phyloP scores from a whole-genome alignment of 2,113 vertebrate species.

The Corythornis cristatus region DNA sequence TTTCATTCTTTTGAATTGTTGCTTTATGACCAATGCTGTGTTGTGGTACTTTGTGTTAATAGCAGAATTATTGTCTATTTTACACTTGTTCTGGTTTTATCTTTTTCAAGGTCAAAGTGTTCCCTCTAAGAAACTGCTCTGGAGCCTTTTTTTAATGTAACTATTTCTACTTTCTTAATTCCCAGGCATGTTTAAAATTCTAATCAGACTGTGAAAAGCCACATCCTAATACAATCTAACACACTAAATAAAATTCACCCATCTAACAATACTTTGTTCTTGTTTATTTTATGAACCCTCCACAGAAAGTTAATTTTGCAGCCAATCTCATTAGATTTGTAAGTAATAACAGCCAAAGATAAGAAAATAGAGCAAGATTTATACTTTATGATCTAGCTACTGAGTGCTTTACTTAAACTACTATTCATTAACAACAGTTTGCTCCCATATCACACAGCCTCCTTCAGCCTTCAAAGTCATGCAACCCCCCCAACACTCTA shows the following conservation, averaged over 20 bases:
- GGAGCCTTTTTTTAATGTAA: background rate
- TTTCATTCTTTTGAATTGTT: background rate
- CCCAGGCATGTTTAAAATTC: conserved; percentile 73
- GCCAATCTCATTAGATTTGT: conserved; percentile 55
- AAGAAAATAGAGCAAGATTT: conserved; percentile 36
- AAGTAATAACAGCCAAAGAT: conserved; percentile 35
- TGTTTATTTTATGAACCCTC: conserved; percentile 64
- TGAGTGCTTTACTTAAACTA: background rate
- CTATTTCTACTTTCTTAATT: conserved; percentile 62
- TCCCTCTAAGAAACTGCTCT: conserved; percentile 30
- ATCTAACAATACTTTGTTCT: conserved; percentile 52
- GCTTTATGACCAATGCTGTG: background rate
- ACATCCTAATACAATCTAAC: conserved; percentile 31
- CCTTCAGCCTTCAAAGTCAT: background rate
- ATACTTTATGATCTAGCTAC: background rate
- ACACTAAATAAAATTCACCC: conserved; percentile 58
- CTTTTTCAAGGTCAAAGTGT: conserved; percentile 74
- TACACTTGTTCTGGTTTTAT: conserved; percentile 32
- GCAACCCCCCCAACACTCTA: background rate
- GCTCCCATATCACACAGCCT: background rate
- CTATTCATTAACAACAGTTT: background rate
- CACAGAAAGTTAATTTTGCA: conserved; percentile 69
- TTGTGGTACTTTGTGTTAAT: background rate
- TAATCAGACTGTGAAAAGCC: conserved; percentile 45
- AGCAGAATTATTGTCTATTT: conserved; percentile 16